Base-by-base conservation (phyloP, 2,888 invertebrate genomes). In the Hyppa rectilinea region DNA sequence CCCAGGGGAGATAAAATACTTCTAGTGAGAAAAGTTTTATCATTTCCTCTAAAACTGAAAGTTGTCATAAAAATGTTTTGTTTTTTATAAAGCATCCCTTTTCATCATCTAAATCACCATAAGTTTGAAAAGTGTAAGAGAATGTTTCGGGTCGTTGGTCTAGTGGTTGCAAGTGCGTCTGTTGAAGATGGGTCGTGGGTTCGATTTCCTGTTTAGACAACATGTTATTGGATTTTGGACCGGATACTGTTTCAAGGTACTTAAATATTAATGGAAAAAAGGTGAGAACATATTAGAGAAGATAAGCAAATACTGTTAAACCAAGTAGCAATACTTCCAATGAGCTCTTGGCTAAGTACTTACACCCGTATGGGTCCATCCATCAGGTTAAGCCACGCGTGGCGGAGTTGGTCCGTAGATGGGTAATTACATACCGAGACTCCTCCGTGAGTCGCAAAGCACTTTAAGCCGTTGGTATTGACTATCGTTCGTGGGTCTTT, bases 1-100 rank as follows among this genome's bases (percentile, higher is more conserved):
- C 50, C 43, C 56, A n/a, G 4, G 31, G 36, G 63, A 80, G 52
- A 64, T 73, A 76, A 77, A 76, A 79, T 60, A 59, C 47, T 53
- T 64, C n/a, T n/a, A 65, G 34, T 23, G 34, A 34, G 26, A 40
- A 65, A 75, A 78, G 38, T 69, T 73, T 70, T 53, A 64, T 31
- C 52, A 67, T 64, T 80, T 61, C 47, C 59, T 56, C 10, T 64
- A 38, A 68, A 73, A 47, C 23, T 38, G 43, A 55, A 66, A 62
- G 55, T 52, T 61, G 38, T 50, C 36, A 40, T 55, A 26, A 3
- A 47, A 36, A 47, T 45, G 9, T 26, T 66, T 43, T 40, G 17
- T 45, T 43, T 45, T 59, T 45, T 59, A n/a, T 10, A 55, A 17
- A 64, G n/a, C n/a, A 38, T 20, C 7, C n/a, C 12, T n/a, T 14